phyloP scores from a whole-genome alignment of 2,888 invertebrate species.

The Sceliomorpha sp. region DNA sequence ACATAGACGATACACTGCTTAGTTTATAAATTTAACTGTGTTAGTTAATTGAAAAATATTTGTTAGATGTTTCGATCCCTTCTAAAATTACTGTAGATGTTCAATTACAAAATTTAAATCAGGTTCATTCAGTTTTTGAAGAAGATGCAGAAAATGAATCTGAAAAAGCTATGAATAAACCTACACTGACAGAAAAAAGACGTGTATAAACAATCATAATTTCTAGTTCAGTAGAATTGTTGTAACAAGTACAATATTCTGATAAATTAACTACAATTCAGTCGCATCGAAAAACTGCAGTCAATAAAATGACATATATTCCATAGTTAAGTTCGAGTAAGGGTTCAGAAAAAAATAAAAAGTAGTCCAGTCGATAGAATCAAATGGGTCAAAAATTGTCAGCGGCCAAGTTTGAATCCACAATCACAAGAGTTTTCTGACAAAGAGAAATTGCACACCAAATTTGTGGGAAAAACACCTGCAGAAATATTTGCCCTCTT shows the following conservation, averaged over 20 bases:
- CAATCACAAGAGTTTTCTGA: not conserved
- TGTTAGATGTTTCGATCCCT: no score
- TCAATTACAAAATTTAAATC: no score
- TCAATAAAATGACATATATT: no score
- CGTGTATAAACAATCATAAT: no score
- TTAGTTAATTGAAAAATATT: slow-evolving; percentile 1
- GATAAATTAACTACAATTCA: no score
- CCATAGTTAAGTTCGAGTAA: no score
- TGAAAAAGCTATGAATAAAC: not conserved
- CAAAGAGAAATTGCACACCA: not conserved
- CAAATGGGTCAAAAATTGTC: not conserved
- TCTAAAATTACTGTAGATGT: no score
- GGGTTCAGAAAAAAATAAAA: not conserved
- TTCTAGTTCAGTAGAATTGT: no score
- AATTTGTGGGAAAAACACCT: not conserved
- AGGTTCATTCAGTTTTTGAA: no score
- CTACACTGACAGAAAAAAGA: no score
- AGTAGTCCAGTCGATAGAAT: not conserved
- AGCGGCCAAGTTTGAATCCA: not conserved
- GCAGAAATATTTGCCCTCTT: not conserved
- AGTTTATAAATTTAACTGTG: slow-evolving; percentile 1
- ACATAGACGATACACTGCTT: slow-evolving; percentile 2
- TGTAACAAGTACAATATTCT: no score
- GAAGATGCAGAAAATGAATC: slow-evolving; percentile 18
- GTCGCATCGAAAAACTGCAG: no score